Percentiles rank a stretch among this genome's conserved stretches.
Evolutionary conservation across 1,140 invertebrate species (phyloP).

Genomic region (Drosophila mojavensis): DNA sequence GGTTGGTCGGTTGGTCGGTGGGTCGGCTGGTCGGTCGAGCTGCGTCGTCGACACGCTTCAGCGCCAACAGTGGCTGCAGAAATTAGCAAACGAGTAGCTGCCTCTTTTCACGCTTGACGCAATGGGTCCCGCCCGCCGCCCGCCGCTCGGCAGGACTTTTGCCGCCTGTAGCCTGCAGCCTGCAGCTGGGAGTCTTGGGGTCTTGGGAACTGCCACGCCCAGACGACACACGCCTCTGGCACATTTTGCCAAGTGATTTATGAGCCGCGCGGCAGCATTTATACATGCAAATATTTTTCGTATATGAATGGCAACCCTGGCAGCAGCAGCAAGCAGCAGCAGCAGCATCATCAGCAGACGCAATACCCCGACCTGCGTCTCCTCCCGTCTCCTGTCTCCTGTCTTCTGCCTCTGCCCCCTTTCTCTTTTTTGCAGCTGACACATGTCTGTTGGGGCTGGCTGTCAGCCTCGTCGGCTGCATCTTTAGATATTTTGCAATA

Average conservation of each 20-base stretch:
- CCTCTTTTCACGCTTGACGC: slow-evolving; percentile 44
- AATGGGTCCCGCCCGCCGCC: slow-evolving; percentile 7
- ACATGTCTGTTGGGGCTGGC: slow-evolving; percentile 51
- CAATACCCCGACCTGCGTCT: not conserved
- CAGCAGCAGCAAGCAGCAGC: not conserved
- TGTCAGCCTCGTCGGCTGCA: slow-evolving; percentile 31
- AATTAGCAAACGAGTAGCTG: slow-evolving; percentile 46
- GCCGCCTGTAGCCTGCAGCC: not conserved
- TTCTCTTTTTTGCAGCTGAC: slow-evolving; percentile 32
- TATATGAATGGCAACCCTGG: slow-evolving; percentile 50
- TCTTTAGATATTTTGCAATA: slow-evolving; percentile 76
- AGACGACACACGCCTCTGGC: slow-evolving; percentile 26
- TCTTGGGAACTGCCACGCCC: not conserved
- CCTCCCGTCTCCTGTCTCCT: too few species aligned
- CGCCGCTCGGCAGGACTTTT: not conserved
- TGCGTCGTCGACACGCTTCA: slow-evolving; percentile 41
- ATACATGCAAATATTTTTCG: slow-evolving; percentile 70
- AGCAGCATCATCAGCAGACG: not conserved
- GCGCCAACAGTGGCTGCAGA: slow-evolving; percentile 46
- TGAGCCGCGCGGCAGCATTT: slow-evolving; percentile 72
- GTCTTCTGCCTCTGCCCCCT: not conserved
- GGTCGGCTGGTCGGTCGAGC: not conserved
- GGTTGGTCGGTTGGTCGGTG: too few species aligned
- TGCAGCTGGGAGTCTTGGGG: slow-evolving; percentile 7
- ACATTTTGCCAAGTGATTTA: slow-evolving; percentile 79